A percentile compares a stretch with the other conserved stretches of the same genome.
phyloP scores from a whole-genome alignment of 2,113 vertebrate genomes.

The Nothobranchius kuhntae region DNA sequence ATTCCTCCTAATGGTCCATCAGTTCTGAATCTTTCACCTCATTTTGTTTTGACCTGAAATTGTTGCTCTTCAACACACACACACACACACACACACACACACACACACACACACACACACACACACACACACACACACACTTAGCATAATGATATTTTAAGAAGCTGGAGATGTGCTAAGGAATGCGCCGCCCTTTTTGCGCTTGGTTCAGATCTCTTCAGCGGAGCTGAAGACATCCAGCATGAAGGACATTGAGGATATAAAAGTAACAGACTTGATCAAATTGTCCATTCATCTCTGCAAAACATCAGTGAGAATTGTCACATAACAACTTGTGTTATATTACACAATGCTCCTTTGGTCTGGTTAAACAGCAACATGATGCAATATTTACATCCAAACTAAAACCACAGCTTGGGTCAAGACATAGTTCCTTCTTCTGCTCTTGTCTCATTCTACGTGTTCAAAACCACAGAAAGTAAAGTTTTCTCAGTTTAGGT shows the following conservation, averaged over 20 bases:
- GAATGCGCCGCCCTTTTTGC: constrained; percentile 3
- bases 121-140: background rate
- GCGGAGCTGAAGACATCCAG: constrained; percentile 14
- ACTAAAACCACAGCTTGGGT: too few relatives aligned
- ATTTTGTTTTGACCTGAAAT: constrained; percentile 26
- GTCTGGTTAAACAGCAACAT: too few relatives aligned
- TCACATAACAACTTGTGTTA: background rate
- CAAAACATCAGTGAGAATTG: background rate
- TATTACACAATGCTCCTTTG: background rate
- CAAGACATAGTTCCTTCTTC: too few relatives aligned
- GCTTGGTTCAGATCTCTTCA: constrained; percentile 10
- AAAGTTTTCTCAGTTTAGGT: too few relatives aligned
- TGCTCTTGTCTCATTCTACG: too few relatives aligned
- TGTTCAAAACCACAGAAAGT: too few relatives aligned
- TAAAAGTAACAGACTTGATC: background rate
- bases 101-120: background rate
- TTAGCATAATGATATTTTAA: constrained; percentile 18
- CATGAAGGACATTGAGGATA: constrained; percentile 6
- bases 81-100: background rate
- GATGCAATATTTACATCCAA: too few relatives aligned
- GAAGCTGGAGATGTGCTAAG: constrained; percentile 1
- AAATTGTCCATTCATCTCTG: background rate
- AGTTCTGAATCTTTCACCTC: constrained; percentile 8
- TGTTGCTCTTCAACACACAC: background rate
- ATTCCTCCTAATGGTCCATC: constrained; percentile 28